Evolutionary conservation across 2,797 vertebrate genomes (phyloP).

Genomic region (Poecilia wingei): DNA sequence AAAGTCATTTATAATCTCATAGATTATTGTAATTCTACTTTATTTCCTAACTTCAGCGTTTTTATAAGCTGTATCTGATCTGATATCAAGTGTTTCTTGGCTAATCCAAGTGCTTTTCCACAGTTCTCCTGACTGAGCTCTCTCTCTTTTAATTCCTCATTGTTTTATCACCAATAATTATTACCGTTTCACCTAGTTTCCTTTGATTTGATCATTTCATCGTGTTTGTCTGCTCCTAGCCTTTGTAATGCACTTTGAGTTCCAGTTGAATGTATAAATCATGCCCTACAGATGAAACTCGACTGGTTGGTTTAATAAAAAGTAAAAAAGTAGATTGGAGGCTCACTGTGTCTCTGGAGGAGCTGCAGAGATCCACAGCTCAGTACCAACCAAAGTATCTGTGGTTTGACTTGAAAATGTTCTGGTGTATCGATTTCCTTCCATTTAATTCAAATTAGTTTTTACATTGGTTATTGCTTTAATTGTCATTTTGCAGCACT

Average conservation of each 20-base stretch:
- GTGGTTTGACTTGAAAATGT: not conserved
- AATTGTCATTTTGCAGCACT: no score
- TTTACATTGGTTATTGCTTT: no score
- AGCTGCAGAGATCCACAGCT: not conserved
- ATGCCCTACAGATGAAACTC: not conserved
- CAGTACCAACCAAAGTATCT: not conserved
- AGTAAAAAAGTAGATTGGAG: not conserved
- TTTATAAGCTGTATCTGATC: not conserved
- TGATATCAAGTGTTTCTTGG: not conserved
- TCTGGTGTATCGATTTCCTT: not conserved
- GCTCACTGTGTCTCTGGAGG: not conserved
- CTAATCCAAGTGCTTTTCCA: not conserved
- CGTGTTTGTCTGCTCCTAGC: not conserved
- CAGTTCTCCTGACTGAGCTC: not conserved
- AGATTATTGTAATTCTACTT: not conserved
- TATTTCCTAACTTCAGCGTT: not conserved
- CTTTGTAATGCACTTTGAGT: not conserved
- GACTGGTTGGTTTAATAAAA: not conserved
- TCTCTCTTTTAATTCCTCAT: not conserved
- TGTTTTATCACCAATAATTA: not conserved
- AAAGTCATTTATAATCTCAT: not conserved
- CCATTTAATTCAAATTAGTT: not conserved
- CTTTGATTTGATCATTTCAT: not conserved
- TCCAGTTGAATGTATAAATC: not conserved
- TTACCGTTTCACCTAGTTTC: not conserved